These are phyloP conservation scores for Champsocephalus esox DNA, from an alignment of 2,797 vertebrate species.

Conservation along the genomic window DNA sequence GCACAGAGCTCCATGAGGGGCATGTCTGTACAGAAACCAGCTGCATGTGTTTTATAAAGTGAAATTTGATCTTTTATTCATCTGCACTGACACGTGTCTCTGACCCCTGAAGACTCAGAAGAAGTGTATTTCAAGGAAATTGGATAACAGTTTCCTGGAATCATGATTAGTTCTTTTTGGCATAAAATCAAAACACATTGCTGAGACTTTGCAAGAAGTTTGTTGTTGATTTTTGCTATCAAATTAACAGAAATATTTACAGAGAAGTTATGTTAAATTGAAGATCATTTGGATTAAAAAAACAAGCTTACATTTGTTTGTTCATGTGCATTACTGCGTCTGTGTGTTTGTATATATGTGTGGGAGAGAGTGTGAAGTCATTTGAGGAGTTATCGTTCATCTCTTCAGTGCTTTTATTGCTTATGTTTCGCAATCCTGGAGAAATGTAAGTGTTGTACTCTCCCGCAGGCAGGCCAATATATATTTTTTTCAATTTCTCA, in stretches of 20 bases:
- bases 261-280: not conserved
- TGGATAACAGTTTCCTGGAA: not conserved
- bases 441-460: slow-evolving; percentile 20
- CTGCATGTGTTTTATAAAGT: not conserved
- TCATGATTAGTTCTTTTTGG: not conserved
- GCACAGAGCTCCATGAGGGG: not conserved
- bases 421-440: slow-evolving; percentile 48
- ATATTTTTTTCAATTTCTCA: slow-evolving; percentile 32
- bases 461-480: not conserved
- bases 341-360: slow-evolving; percentile 1
- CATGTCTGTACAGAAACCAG: not conserved
- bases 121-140: not conserved
- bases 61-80: not conserved
- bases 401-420: not conserved
- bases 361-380: not conserved
- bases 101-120: not conserved
- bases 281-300: not conserved
- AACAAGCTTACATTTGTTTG: not conserved
- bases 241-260: not conserved
- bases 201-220: not conserved
- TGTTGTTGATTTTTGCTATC: not conserved
- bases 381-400: not conserved
- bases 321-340: not conserved
- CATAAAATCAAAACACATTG: not conserved
- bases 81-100: not conserved